These are phyloP conservation scores for Saimiri boliviensis DNA, from an alignment of 2,113 vertebrate genomes.

Conservation along the genomic window DNA sequence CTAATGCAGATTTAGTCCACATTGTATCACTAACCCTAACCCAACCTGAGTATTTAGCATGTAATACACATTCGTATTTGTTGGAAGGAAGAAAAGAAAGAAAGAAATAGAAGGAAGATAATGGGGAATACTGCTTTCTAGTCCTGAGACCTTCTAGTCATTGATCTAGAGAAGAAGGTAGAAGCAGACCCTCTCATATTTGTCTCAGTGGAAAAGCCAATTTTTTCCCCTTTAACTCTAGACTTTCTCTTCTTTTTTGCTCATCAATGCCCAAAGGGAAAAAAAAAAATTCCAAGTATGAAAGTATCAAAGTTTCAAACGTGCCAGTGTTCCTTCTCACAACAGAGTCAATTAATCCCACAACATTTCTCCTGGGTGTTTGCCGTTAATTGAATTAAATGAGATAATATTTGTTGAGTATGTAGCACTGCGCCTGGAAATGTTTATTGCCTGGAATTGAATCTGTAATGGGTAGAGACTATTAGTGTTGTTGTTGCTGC, in stretches of 20 bases:
- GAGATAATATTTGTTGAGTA: slow-evolving; percentile 34
- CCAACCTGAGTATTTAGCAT: background rate
- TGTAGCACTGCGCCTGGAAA: background rate
- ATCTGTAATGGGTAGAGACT: background rate
- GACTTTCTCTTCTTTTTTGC: background rate
- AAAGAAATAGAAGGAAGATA: background rate
- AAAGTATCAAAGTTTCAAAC: background rate
- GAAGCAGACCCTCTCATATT: accelerated
- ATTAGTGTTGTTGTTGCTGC: background rate
- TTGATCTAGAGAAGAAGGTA: background rate
- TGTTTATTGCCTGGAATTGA: background rate
- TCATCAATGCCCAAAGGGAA: background rate
- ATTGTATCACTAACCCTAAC: no score
- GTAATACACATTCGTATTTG: no score
- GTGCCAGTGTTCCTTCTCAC: background rate
- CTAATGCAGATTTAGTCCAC: background rate
- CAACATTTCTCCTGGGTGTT: background rate
- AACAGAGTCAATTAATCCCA: background rate
- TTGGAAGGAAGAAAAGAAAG: background rate
- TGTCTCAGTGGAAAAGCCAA: background rate
- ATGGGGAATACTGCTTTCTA: accelerated
- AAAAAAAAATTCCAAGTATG: background rate
- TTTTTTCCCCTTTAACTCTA: background rate
- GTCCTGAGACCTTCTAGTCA: background rate
- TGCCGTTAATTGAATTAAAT: slow-evolving; percentile 55